Percentiles rank a stretch among this genome's conserved stretches.
These are phyloP conservation scores for Sminthurides bifidus DNA, from an alignment of 1,140 invertebrate genomes.

Conservation along the genomic window DNA sequence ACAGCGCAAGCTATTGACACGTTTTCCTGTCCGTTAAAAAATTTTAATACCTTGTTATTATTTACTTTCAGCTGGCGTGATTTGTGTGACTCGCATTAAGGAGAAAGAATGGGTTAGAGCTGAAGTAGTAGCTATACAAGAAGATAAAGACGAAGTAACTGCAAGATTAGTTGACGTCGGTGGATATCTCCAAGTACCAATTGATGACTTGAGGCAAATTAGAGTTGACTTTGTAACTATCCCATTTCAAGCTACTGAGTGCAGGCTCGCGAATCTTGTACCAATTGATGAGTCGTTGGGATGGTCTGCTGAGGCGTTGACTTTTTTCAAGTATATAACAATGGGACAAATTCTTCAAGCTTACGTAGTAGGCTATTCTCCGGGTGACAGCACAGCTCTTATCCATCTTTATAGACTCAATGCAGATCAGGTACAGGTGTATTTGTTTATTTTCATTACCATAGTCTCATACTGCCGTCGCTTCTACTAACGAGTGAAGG, in stretches of 20 bases:
- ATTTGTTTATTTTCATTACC: not conserved
- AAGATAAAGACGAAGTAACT: slow-evolving; percentile 48
- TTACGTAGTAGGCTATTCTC: slow-evolving; percentile 67
- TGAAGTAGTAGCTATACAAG: slow-evolving; percentile 52
- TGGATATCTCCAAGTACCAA: slow-evolving; percentile 57
- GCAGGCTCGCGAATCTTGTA: slow-evolving; percentile 74
- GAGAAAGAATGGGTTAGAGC: slow-evolving; percentile 70
- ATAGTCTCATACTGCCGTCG: too few relatives aligned
- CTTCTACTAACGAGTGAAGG: too few relatives aligned
- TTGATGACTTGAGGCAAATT: slow-evolving; percentile 42
- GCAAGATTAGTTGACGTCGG: slow-evolving; percentile 89
- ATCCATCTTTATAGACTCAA: slow-evolving; percentile 63
- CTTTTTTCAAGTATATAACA: slow-evolving; percentile 61
- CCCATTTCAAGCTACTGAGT: slow-evolving; percentile 93
- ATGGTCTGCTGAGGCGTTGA: slow-evolving; percentile 62
- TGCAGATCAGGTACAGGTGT: slow-evolving; percentile 49
- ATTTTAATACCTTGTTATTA: not conserved
- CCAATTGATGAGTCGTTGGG: slow-evolving; percentile 56
- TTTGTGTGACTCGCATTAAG: slow-evolving; percentile 71
- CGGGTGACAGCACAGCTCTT: slow-evolving; percentile 54
- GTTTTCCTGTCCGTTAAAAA: too few relatives aligned
- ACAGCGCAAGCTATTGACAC: too few relatives aligned
- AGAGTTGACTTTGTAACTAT: slow-evolving; percentile 79
- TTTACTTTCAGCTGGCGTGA: slow-evolving; percentile 56
- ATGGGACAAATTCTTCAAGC: slow-evolving; percentile 69